Percentiles rank a stretch among this genome's conserved stretches.
Evolutionary conservation across 2,888 invertebrate species (phyloP).

Genomic region (Parnassius mnemosyne): DNA sequence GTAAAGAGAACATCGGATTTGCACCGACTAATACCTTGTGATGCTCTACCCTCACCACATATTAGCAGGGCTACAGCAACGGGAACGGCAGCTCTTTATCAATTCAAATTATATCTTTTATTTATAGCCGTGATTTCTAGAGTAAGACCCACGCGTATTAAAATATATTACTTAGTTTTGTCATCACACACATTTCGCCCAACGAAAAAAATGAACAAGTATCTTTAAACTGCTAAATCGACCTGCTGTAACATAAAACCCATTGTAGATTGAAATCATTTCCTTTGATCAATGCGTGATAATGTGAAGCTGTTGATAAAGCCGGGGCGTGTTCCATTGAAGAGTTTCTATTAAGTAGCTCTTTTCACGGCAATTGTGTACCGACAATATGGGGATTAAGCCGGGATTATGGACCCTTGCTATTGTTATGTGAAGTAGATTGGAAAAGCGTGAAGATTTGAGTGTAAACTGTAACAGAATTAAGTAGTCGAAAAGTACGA

Average conservation of each 20-base stretch:
- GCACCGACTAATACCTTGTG: too few species aligned
- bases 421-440: conserved; percentile 46
- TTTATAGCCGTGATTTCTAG: too few species aligned
- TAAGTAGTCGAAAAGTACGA: conserved; percentile 7
- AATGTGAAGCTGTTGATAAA: conserved; percentile 47
- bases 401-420: conserved; percentile 56
- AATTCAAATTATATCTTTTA: too few species aligned
- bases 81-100: too few species aligned
- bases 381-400: conserved; percentile 66
- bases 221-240: conserved; percentile 1
- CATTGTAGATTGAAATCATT: conserved; percentile 52
- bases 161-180: too few species aligned
- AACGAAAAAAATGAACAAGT: neutral
- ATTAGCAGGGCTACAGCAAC: too few species aligned
- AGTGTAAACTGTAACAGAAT: conserved; percentile 32
- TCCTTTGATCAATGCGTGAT: conserved; percentile 71
- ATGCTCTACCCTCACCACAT: too few species aligned
- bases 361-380: conserved; percentile 75
- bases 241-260: conserved; percentile 58
- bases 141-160: too few species aligned
- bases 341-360: conserved; percentile 58
- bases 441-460: conserved; percentile 33
- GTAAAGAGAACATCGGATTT: too few species aligned
- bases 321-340: conserved; percentile 43
- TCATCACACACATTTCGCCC: neutral